Conservation (phyloP, 53 echinoderm and acorn worm genomes). For the Hippasteria phrygiana region DNA sequence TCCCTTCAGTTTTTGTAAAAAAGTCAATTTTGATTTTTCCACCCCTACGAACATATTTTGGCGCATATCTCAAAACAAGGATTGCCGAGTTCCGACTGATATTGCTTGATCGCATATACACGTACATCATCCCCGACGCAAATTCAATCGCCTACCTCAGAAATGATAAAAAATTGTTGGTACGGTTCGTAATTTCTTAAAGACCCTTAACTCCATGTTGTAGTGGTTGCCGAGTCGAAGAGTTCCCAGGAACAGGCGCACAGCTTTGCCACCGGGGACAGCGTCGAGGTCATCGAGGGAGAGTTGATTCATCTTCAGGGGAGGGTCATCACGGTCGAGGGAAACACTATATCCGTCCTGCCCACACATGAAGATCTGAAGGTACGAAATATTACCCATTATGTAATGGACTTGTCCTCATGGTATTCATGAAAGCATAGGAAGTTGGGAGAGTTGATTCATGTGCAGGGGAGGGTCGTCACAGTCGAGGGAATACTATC, state of each 20-base stretch:
- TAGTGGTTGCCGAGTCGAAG: constrained; percentile 86
- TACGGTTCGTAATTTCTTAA: not conserved
- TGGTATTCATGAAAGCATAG: not conserved
- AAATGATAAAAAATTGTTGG: too few species aligned
- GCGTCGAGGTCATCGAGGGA: constrained; percentile 94
- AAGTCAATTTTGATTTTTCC: too few species aligned
- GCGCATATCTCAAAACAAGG: too few species aligned
- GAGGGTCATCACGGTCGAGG: constrained; percentile 90
- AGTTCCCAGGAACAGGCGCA: constrained; percentile 76
- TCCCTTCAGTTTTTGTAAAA: too few species aligned
- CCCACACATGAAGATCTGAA: constrained; percentile 98
- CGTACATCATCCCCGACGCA: too few species aligned
- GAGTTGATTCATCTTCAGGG: constrained; percentile 98
- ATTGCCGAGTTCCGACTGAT: too few species aligned
- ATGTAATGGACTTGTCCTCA: not conserved
- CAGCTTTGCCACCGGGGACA: constrained; percentile 97
- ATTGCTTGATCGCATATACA: too few species aligned
- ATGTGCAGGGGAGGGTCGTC: not conserved
- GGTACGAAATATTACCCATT: constrained; percentile 58
- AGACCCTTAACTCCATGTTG: not conserved
- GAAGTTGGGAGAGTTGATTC: not conserved
- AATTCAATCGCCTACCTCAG: too few species aligned
- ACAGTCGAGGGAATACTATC: too few species aligned
- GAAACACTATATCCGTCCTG: constrained; percentile 89
- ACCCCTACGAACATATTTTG: too few species aligned